A percentile compares a stretch with the other conserved stretches of the same genome.
Conservation (phyloP, 2,797 vertebrate genomes). For the Malacoctenus gilli region DNA sequence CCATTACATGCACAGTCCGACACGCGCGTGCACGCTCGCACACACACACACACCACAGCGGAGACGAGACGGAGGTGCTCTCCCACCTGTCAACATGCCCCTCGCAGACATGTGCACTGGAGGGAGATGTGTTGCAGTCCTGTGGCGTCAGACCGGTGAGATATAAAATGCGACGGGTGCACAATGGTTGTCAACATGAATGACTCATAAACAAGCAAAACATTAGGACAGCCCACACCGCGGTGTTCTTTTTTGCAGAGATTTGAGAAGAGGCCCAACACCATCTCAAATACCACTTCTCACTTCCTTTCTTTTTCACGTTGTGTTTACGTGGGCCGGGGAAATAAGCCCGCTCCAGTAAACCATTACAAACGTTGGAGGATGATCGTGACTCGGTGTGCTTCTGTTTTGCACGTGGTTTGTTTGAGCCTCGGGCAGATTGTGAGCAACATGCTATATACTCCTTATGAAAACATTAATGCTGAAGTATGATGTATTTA, state of each 20-base stretch:
- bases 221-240: conserved; percentile 49
- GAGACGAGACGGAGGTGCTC: conserved; percentile 51
- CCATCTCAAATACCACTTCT: conserved; percentile 50
- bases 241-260: conserved; percentile 47
- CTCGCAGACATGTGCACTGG: conserved; percentile 58
- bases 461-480: conserved; percentile 22
- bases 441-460: conserved; percentile 29
- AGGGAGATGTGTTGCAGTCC: conserved; percentile 63
- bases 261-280: conserved; percentile 40
- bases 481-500: conserved; percentile 41
- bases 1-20: too few relatives aligned
- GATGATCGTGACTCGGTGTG: conserved; percentile 31
- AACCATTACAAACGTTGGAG: conserved; percentile 18
- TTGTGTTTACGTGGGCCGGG: conserved; percentile 15
- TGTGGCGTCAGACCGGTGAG: conserved; percentile 53
- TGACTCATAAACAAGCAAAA: conserved; percentile 72
- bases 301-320: conserved; percentile 17
- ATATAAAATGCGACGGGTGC: conserved; percentile 76
- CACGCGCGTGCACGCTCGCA: too few relatives aligned
- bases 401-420: conserved; percentile 38
- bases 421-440: conserved; percentile 51
- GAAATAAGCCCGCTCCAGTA: conserved; percentile 34
- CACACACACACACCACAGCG: conserved; percentile 21
- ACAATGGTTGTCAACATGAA: conserved; percentile 74
- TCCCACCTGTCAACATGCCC: conserved; percentile 67